Evolutionary conservation across 1,140 invertebrate genomes (phyloP), one percentile per base, ranked within the genome.

Genomic region (Mactra quadrangularis): DNA sequence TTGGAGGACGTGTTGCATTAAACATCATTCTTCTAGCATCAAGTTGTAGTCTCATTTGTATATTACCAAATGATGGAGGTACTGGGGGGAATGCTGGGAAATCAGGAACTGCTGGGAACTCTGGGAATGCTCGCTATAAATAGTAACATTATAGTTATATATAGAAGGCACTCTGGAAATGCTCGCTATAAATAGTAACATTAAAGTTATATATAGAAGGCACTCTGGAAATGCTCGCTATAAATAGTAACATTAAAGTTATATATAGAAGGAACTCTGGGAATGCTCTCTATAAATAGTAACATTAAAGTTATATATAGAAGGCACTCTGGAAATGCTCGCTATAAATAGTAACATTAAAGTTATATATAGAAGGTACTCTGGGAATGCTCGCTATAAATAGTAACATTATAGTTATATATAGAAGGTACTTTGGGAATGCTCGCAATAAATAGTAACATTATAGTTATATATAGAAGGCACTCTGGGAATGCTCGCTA

Each of bases 11-110:
- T 31, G 86, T 66, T 2, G 79, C 85, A 82, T 89, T 88, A 7
- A 89, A 81, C 85, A 90, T 89, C 87, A 91, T 90, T 17, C 89
- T 83, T 62, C 91, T 89, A 6, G 38, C 38, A 41, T 41, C 38
- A 52, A 92, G 79, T 62, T 82, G 79, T 13, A 82, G 57, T 47
- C 91, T 87, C 79, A 91, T 88, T 84, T 92, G 90, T 64, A 92
- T 87, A 55, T 87, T 88, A 52, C 84, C 81, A 68, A 90, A 85
- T 33, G 89, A 83, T 60, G 85, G 88, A 71, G 89, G 70, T 59
- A 77, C 70, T n/a, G 87, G 84, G 59, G 89, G 86, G 76, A 86
- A 86, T 45, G 86, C 66, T 60, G 85, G 87, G 83, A 88, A 87
- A 70, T 86, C 76, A 35, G 79, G 77, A 70, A 62, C 83, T 71